phyloP scores from a whole-genome alignment of 2,888 invertebrate genomes.

The Melieria picta region DNA sequence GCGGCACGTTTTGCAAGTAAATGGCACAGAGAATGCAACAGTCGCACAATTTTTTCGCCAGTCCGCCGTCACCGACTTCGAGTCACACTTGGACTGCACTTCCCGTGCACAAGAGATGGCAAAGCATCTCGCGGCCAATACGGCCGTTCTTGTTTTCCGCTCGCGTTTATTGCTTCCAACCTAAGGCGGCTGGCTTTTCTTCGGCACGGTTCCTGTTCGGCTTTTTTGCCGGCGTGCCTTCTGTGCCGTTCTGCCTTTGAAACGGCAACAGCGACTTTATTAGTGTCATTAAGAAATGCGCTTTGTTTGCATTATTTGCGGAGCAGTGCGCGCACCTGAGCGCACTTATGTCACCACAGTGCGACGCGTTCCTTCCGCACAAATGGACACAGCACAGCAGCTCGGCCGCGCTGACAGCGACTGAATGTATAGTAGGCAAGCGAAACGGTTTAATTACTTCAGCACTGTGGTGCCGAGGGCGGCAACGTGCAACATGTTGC shows the following conservation, averaged over 20 bases:
- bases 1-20: background rate
- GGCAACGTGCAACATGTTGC: no score
- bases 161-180: background rate
- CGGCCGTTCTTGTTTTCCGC: background rate
- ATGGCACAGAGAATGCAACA: constrained; percentile 32
- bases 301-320: constrained; percentile 27
- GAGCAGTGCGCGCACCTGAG: constrained; percentile 26
- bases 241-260: constrained; percentile 18
- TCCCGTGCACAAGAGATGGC: background rate
- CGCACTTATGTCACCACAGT: constrained; percentile 10
- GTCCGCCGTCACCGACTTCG: constrained; percentile 39
- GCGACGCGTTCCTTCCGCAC: constrained; percentile 8
- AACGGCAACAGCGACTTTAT: constrained; percentile 50
- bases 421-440: no score
- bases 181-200: background rate
- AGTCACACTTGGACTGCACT: background rate
- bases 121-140: background rate
- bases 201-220: background rate
- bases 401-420: no score
- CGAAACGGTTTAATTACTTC: no score
- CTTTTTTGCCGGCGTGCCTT: constrained; percentile 10
- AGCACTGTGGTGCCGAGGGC: no score
- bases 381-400: constrained; percentile 1
- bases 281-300: constrained; percentile 57
- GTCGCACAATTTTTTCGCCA: no score